Evolutionary conservation across 2,113 vertebrate species (phyloP), one percentile per base, ranked within the genome.

Genomic region (Picathartes gymnocephalus): DNA sequence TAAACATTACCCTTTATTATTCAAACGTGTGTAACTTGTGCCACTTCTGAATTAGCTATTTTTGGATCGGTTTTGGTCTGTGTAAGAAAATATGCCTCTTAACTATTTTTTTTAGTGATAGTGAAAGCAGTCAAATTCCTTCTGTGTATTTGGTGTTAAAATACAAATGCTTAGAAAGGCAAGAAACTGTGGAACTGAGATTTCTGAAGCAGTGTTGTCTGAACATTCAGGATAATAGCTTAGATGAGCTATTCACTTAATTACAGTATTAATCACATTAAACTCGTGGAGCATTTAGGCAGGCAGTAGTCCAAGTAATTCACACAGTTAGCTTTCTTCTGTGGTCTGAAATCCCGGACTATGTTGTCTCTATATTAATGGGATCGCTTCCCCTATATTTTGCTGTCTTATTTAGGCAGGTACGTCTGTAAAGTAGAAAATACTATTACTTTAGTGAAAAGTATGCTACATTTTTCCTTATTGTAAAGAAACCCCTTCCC

Each of bases 401-500:
- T 88, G 13, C 20, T 25, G 3, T 51, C 39, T 69, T 93, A 39
- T 70, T 25, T 13, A 79, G 40, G 10, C 30, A 79, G 4, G 7
- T 81, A 11, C 54, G 9, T 66, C 30, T 89, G 10, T 78, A 54
- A 74, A 81, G 13, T 50, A n/a, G 51, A 84, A 81, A 73, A 81
- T 44, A 66, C 0, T 60, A 45, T 15, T 88, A 22, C 11, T 61
- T 58, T 37, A 47, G 27, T 31, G 14, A 65, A 13, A 48, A 9
- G 5, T 60, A 4, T 28, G 19, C 7, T 39, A 0, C 57, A 28
- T 64, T 3, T 66, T 37, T 69, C 23, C 8, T 19, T 44, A 40
- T 17, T 45, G 12, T 19, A 22, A 31, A 2, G 3, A 10, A 64
- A 50, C 13, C 3, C 2, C 2, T 35, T 4, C 5, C 22, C 30